These are phyloP conservation scores for Pseudococcus longispinus DNA, from an alignment of 2,888 invertebrate species.

Conservation along the genomic window DNA sequence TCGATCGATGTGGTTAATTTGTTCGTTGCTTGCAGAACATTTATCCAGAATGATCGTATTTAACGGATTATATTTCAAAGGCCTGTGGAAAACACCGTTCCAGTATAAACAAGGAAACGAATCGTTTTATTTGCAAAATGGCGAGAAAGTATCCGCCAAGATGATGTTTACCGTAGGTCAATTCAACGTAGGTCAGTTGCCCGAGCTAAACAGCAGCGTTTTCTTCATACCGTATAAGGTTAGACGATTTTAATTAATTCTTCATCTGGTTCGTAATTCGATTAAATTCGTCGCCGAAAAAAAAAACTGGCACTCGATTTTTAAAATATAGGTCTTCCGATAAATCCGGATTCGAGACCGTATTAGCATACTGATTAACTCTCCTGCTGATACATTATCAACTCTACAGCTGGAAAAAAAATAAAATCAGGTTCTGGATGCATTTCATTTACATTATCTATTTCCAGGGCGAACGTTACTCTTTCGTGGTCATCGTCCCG, in stretches of 20 bases:
- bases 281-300: neutral
- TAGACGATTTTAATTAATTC: conserved; percentile 28
- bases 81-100: conserved; percentile 61
- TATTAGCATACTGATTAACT: conserved; percentile 22
- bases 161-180: conserved; percentile 60
- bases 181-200: conserved; percentile 60
- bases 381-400: neutral
- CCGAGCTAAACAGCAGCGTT: conserved; percentile 60
- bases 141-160: conserved; percentile 58
- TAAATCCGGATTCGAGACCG: neutral
- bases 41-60: conserved; percentile 61
- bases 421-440: neutral
- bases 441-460: neutral
- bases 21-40: neutral
- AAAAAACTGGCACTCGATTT: neutral
- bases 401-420: neutral
- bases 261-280: neutral
- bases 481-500: conserved; percentile 68
- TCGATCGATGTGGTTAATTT: too few relatives aligned
- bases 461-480: conserved; percentile 69
- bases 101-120: conserved; percentile 57
- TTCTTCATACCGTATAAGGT: conserved; percentile 61
- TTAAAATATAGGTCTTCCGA: neutral
- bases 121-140: conserved; percentile 59
- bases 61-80: conserved; percentile 61